phyloP scores from a whole-genome alignment of 2,113 vertebrate genomes.

The Geococcyx californianus region DNA sequence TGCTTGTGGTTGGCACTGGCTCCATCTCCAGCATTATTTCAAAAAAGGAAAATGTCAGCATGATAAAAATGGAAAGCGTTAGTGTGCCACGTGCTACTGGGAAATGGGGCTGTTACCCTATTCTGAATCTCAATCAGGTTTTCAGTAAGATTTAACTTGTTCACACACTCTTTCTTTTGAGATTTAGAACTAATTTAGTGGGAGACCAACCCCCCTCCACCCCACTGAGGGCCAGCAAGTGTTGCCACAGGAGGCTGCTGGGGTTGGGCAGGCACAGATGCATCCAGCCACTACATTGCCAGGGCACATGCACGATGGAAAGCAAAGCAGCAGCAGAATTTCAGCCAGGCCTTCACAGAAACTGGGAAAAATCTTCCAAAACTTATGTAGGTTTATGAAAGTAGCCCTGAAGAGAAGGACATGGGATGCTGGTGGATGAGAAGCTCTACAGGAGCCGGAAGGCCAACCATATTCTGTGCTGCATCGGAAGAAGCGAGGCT shows the following conservation, averaged over 20 bases:
- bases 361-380: not conserved
- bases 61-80: not conserved
- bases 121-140: not conserved
- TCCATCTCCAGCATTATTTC: not conserved
- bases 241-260: rapidly evolving
- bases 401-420: no score
- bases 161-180: not conserved
- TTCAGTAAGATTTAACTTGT: not conserved
- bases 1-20: not conserved
- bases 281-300: not conserved
- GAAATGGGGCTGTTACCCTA: not conserved
- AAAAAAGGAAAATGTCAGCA: not conserved
- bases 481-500: no score
- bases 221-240: not conserved
- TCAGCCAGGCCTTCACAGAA: not conserved
- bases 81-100: not conserved
- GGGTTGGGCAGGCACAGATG: not conserved
- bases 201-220: rapidly evolving
- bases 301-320: rapidly evolving
- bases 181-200: not conserved
- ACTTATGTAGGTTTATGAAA: rapidly evolving
- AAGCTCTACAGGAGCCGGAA: no score
- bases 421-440: no score
- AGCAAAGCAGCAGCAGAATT: not conserved
- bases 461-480: no score